Base-by-base conservation (phyloP, 2,888 invertebrate species). In the Nymphalis c-album region DNA sequence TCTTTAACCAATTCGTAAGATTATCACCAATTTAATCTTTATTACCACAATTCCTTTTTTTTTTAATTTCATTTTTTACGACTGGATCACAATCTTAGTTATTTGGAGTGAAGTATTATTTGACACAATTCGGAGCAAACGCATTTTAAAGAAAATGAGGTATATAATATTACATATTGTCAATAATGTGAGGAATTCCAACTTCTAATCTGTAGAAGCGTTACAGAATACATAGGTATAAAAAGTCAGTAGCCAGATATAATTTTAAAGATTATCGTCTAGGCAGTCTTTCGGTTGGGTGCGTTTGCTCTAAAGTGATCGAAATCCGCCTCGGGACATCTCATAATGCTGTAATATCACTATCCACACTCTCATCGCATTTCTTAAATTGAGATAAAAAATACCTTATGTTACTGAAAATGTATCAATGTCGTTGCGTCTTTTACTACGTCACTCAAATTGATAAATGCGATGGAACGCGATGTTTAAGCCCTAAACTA, bases 1-100 rank as follows among this genome's bases (percentile, higher is more conserved):
- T 88, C 85, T 80, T 84, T 87, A 88, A 82, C 86, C 90, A 91
- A 91, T 91, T 91, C 90, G 91, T 89, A 85, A 86, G 82, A 83
- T 86, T 91, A 91, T 90, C 90, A 91, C 90, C 86, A 78, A 77
- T 76, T 74, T 60, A 70, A 73, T 70, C 72, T 71, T 74, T 64
- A 68, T 71, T 71, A 72, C 72, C 71, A 72, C 70, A 71, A 64
- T 65, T 66, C 47, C 55, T 59, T 65, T 64, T 46, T 64, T 46
- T 67, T 67, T 63, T 45, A 17, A 65, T 60, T 68, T 58, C 45
- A 64, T 22, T 62, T 51, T 65, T 55, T 18, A 57, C 58, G 59
- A 67, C 68, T 64, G 68, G 59, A 60, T 64, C 48, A 69, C 61
- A 67, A 68, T 50, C 66, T 60, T 68, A 63, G 75, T 74, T 77